Conservation (phyloP, 2,113 vertebrate species). For the Naja naja region DNA sequence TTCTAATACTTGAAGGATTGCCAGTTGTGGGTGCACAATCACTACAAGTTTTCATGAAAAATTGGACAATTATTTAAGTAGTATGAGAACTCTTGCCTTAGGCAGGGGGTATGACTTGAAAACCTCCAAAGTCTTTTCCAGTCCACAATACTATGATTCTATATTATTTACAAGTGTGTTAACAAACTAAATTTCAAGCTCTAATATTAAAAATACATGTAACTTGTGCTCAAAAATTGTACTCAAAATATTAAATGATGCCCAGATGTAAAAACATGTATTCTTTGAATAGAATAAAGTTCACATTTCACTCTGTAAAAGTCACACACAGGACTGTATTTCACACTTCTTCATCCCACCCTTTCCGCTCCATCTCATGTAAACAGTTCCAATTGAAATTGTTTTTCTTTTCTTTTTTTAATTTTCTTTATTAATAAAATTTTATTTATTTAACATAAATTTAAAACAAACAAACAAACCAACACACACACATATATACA, state of each 20-base stretch:
- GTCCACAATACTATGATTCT: neutral
- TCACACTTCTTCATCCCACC: conserved; percentile 27
- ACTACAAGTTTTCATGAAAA: no score
- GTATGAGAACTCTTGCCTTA: no score
- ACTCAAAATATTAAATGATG: conserved; percentile 37
- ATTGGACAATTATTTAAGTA: no score
- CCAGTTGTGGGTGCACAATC: no score
- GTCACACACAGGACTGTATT: conserved; percentile 40
- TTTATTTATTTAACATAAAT: no score
- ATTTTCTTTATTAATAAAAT: no score
- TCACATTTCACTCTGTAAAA: conserved; percentile 47
- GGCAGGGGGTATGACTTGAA: no score
- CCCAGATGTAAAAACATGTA: conserved; percentile 40
- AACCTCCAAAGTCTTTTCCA: no score
- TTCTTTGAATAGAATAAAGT: conserved; percentile 53
- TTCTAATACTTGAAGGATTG: no score
- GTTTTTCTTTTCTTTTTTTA: no score
- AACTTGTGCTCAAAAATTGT: conserved; percentile 36
- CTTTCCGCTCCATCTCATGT: conserved; percentile 29
- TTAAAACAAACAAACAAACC: no score
- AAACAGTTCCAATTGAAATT: conserved; percentile 59
- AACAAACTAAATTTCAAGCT: conserved; percentile 36
- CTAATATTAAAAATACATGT: conserved; percentile 42
- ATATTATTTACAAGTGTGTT: conserved; percentile 59
- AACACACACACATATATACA: no score